Evolutionary conservation across 2,888 invertebrate genomes (phyloP), one percentile per base, ranked within the genome.

Genomic region (Helicoverpa assulta): DNA sequence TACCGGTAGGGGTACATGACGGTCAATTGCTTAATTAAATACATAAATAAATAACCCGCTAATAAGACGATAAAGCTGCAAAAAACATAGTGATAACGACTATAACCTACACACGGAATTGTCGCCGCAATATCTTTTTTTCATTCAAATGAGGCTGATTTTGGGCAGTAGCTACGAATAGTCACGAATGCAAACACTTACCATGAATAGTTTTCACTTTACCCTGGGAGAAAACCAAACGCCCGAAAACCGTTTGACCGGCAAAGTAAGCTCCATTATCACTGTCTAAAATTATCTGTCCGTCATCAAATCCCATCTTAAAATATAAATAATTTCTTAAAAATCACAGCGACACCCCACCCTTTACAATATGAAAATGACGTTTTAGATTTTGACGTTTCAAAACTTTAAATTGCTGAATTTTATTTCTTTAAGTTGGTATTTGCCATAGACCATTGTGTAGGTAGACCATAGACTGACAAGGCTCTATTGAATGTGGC

Each of bases 181-280:
- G 18, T 55, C 51, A 21, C 40, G n/a, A 47, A n/a, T 2, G 40
- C 40, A 40, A 53, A 54, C 56, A 86, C 91, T 88, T 82, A 95
- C 95, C 94, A 76, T 95, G 89, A 86, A 94, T 92, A 73, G 84
- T 90, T 86, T 94, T 94, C n/a, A 84, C 83, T 74, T 92, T 91
- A 26, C 86, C 85, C 70, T 91, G 91, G 37, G 89, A 81, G 70
- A 95, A 95, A 70, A 90, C 85, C 60, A 95, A 76, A 76, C 87
- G 89, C 0, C 93, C 95, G 47, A 78, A 82, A 16, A 95, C 83
- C 26, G 88, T 88, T 78, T 94, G 92, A 1, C 95, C 95, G 1
- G 93, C 76, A 78, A 84, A 92, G 86, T 92, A 95, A 0, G 89
- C 83, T 58, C 90, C 91, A 79, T 89, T 92, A 7, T 88, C 89